Base-by-base conservation (phyloP, 2,888 invertebrate genomes). In the Eupithecia abbreviata region DNA sequence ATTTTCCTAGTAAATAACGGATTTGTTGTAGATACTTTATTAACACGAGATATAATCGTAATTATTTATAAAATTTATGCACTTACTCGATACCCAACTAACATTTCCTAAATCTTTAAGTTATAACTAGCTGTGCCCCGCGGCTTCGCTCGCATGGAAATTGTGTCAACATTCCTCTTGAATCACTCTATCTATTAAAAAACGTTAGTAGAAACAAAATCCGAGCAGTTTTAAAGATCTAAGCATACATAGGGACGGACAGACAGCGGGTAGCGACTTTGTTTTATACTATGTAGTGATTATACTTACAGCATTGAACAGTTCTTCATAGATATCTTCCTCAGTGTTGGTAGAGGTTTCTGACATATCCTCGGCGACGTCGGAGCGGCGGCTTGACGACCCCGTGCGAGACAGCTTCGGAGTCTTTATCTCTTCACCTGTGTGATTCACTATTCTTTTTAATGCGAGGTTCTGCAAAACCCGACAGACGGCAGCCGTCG, bases 311-410 rank as follows among this genome's bases (percentile, higher is more conserved):
- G 98, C 96, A 80, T 97, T 96, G 88, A 99, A 98, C 12, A 99
- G 95, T 88, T 99, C 98, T 91, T 99, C 99, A 87, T 97, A 97
- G n/a, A 96, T 97, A 77, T 98, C 98, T 81, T 98, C 98, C 68
- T 96, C 96, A 84, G 96, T 96, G 80, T 96, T 96, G 0, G 96
- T 96, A 2, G 97, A 97, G 72, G 96, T 96, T 84, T 97, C 97
- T 0, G 97, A 97, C 70, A 96, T 95, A 84, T 97, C 97, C 71
- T 96, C 96, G 3, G 96, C 96, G 71, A 97, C 96, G 82, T 96
- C 95, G 1, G 95, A 95, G 62, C 94, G 84, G 4, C 95, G 85
- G 66, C 94, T 94, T 0, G 93, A 92, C 0, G 95, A 95, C 0
- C 95, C 92, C 6, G 91, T 93, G 3, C 95, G 91, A 15, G 92